Base-by-base conservation (phyloP, 1,140 invertebrate genomes). In the Cotesia chilonis region DNA sequence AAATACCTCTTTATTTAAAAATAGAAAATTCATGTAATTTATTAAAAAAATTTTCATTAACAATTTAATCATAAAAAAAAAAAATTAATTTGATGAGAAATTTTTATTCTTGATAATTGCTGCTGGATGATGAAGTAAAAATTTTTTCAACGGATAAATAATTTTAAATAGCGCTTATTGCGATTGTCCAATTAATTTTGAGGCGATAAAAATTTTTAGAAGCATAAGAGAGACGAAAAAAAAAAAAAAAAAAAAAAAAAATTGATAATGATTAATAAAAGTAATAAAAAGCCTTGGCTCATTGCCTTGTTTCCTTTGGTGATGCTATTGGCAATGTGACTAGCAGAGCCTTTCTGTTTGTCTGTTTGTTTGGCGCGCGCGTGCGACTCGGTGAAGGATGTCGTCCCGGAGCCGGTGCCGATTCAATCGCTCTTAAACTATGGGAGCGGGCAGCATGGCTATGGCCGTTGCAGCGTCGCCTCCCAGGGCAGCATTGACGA, bases 401-500 rank as follows among this genome's bases (percentile, higher is more conserved):
- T 76, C 41, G 0, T 47, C 28, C 66, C 38, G 37, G 68, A 61
- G 76, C 81, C 83, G 78, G 78, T 83, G 77, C 75, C 81, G 75
- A 82, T 82, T 81, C 83, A 85, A 78, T 81, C 84, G 75, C 83
- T 83, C 74, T 84, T 86, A 84, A 84, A 84, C 84, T 85, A 84
- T 83, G 83, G 83, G 78, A 83, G 52, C 17, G 65, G 82, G 67
- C 82, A 83, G 76, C 81, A 84, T 69, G 83, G 78, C 74, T 85
- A 85, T 81, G 81, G 82, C 80, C 83, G 81, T 71, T 85, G 81
- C 83, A 86, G 83, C 80, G 78, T 85, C 74, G 81, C 82, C 70
- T 85, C 85, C 71, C 85, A 85, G 78, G 83, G 85, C 75, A 86
- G 84, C 78, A 80, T 85, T 74, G 86, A 87, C 68, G 85, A 86